Base-by-base conservation (phyloP, 2,113 vertebrate genomes). In the Hippotragus niger region DNA sequence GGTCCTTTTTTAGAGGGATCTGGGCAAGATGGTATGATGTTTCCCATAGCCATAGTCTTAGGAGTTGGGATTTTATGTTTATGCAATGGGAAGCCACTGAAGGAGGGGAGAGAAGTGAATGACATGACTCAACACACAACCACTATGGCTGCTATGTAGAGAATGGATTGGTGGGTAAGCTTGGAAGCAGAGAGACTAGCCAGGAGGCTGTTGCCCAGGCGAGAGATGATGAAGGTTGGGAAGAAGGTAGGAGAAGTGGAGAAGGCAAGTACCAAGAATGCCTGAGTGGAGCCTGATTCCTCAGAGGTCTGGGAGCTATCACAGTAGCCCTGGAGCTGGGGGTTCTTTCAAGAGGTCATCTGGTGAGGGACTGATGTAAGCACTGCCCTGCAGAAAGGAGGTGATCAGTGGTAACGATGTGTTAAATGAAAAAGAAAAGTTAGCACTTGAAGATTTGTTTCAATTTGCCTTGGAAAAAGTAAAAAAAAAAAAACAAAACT, bases 1-100 rank as follows among this genome's bases (percentile, higher is more conserved):
- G 12, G 45, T 33, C 45, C 25, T 78, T 45, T 45, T 99, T 99
- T 97, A 76, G 25, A 13, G 43, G 52, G 23, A 58, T 86, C 25
- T 47, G 43, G 50, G 6, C 16, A 81, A 29, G 50, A 78, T 7
- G 55, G 33, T 19, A 33, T 12, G 58, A 33, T 43, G 15, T 85
- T 67, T 58, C 40, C 64, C 45, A 89, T 0, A 40, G 9, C 13
- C n/a, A 64, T 1, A 23, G 45, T 47, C 78, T 33, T 78, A 43
- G 15, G 78, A 78, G 57, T 40, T 33, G 3, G n/a, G 40, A 55
- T 57, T 91, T 88, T 76, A 57, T 83, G 50, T 23, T 9, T 78
- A 5, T n/a, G 36, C 19, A n/a, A 14, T 40, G 13, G 55, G 60
- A 88, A 94, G 47, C 6, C 29, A 78, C 45, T 43, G 67, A 58